phyloP scores from a whole-genome alignment of 2,888 invertebrate genomes.

The Leptopilina drosophilae region DNA sequence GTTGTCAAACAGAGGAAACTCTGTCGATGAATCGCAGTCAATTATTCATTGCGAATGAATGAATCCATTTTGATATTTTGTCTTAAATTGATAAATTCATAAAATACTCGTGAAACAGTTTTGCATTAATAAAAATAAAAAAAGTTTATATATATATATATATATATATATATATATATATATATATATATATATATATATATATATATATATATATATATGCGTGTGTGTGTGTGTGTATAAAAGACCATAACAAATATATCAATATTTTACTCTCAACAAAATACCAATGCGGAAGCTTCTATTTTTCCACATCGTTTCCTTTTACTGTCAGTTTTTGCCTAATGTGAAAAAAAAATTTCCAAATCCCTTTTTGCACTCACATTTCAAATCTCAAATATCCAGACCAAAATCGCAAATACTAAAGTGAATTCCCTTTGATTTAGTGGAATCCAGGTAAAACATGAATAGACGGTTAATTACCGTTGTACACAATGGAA shows the following conservation, averaged over 20 bases:
- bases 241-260: not conserved
- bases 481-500: no score
- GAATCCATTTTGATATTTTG: conserved; percentile 17
- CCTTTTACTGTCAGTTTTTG: not conserved
- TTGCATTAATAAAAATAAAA: not conserved
- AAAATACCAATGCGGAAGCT: not conserved
- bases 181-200: no score
- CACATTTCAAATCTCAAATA: not conserved
- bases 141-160: no score
- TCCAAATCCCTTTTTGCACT: no score
- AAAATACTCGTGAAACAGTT: not conserved
- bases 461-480: no score
- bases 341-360: no score
- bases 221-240: no score
- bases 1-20: not conserved
- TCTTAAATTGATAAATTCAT: conserved; percentile 9
- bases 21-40: conserved; percentile 24
- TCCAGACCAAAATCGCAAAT: not conserved
- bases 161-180: no score
- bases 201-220: no score
- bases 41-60: conserved; percentile 14
- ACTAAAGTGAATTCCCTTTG: not conserved
- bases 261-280: not conserved
- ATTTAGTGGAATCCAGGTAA: not conserved
- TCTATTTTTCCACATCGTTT: not conserved